Evolutionary conservation across 2,113 vertebrate genomes (phyloP).

Genomic region (Psammodynastes pulverulentus): DNA sequence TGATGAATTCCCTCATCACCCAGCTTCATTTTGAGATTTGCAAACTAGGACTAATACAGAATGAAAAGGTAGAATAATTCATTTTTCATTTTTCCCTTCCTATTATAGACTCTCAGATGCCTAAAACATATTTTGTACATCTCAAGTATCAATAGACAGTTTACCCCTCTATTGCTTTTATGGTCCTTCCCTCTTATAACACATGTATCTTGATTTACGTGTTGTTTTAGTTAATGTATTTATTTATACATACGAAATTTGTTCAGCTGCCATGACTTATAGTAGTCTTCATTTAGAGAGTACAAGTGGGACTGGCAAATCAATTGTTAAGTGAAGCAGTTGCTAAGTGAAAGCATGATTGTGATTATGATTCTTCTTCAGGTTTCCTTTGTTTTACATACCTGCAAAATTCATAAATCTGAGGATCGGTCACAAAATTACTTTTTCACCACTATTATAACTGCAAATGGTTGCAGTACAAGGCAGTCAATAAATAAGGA

Average conservation of each 20-base stretch:
- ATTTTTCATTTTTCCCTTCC: not conserved
- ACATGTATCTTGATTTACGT: not conserved
- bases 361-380: not conserved
- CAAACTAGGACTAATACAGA: not conserved
- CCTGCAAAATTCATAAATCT: not conserved
- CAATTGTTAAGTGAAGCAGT: not conserved
- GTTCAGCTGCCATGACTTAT: not conserved
- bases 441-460: not conserved
- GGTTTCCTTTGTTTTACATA: not conserved
- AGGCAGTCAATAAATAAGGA: not conserved
- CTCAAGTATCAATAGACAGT: not conserved
- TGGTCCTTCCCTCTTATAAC: not conserved
- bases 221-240: not conserved
- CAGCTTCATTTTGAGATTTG: not conserved
- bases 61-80: not conserved
- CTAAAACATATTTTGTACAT: not conserved
- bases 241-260: not conserved
- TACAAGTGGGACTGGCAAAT: not conserved
- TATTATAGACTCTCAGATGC: not conserved
- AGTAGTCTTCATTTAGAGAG: not conserved
- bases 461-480: not conserved
- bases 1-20: not conserved
- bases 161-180: not conserved
- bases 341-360: not conserved
- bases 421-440: not conserved